Conservation (phyloP, 1,140 invertebrate genomes). For the Danaus plexippus region DNA sequence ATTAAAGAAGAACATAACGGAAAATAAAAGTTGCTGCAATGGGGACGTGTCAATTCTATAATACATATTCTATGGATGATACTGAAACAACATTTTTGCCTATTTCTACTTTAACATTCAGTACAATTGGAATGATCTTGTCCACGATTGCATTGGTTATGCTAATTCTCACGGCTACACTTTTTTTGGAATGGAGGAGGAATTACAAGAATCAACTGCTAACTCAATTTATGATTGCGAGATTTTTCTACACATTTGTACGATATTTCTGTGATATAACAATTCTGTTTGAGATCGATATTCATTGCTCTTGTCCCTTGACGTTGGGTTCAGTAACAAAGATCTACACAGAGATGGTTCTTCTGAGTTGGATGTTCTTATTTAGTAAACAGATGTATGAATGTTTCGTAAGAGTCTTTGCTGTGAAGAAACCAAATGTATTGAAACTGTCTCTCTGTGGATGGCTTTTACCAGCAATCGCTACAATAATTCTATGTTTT, state of each 20-base stretch:
- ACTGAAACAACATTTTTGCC: slow-evolving; percentile 4
- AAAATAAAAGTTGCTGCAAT: too few species aligned
- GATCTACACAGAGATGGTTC: slow-evolving; percentile 40
- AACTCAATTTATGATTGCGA: slow-evolving; percentile 53
- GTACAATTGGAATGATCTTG: slow-evolving; percentile 40
- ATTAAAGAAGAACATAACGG: too few species aligned
- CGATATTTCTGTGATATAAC: slow-evolving; percentile 36
- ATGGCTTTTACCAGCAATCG: slow-evolving; percentile 35
- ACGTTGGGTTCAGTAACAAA: slow-evolving; percentile 25
- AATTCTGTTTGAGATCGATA: slow-evolving; percentile 16
- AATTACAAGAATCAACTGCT: slow-evolving; percentile 54
- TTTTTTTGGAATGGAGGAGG: slow-evolving; percentile 51
- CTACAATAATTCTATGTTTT: slow-evolving; percentile 22
- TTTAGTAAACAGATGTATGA: slow-evolving; percentile 56
- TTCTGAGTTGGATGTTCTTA: slow-evolving; percentile 52
- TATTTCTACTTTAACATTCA: slow-evolving; percentile 23
- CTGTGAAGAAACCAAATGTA: slow-evolving; percentile 20
- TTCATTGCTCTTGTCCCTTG: slow-evolving; percentile 5
- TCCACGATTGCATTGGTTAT: slow-evolving; percentile 31
- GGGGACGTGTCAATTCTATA: too few species aligned
- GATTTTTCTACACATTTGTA: slow-evolving; percentile 37
- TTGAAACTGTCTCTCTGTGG: slow-evolving; percentile 33
- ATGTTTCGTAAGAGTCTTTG: slow-evolving; percentile 49
- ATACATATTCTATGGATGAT: too few species aligned
- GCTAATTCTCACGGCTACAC: slow-evolving; percentile 38